Conservation (phyloP, 2,888 invertebrate species). For the Kuschelorhynchus macadamiae region DNA sequence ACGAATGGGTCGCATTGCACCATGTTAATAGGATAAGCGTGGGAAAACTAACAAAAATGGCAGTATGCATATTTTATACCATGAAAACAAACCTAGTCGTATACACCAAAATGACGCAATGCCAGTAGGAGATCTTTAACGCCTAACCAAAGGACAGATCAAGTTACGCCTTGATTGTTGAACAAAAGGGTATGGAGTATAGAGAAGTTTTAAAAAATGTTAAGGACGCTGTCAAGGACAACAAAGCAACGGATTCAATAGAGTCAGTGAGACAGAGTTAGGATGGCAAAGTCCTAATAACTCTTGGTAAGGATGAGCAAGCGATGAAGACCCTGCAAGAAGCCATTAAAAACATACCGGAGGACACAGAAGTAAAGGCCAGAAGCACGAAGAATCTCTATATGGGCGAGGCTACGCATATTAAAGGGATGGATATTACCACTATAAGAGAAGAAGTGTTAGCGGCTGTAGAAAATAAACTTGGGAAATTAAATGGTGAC, state of each 20-base stretch:
- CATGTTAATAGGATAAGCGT: too few species aligned
- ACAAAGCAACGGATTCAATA: neutral
- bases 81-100: too few species aligned
- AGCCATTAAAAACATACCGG: neutral
- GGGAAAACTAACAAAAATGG: too few species aligned
- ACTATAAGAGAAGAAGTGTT: neutral
- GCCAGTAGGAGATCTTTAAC: too few species aligned
- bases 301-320: neutral
- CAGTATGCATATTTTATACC: too few species aligned
- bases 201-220: neutral
- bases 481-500: neutral
- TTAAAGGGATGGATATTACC: neutral
- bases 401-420: too few species aligned
- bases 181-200: neutral
- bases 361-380: neutral
- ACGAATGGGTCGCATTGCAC: too few species aligned
- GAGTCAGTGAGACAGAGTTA: neutral
- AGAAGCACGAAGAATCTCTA: neutral
- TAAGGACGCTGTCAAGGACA: neutral
- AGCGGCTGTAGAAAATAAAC: neutral
- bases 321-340: neutral
- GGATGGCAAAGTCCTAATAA: neutral
- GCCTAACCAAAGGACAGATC: neutral
- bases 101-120: too few species aligned
- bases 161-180: neutral